phyloP scores from a whole-genome alignment of 2,888 invertebrate genomes.

The Cephonodes hylas region DNA sequence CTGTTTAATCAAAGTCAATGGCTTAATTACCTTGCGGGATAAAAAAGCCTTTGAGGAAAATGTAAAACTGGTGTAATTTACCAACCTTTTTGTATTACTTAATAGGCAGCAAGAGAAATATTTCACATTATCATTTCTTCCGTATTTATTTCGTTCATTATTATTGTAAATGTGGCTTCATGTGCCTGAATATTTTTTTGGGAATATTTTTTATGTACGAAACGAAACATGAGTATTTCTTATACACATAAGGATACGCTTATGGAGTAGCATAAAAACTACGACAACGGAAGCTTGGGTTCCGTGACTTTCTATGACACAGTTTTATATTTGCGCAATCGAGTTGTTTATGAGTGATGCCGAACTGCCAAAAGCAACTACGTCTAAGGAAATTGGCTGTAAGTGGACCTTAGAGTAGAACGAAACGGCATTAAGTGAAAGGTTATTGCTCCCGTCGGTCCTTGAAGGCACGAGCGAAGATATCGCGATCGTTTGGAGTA shows the following conservation, averaged over 20 bases:
- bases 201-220: too few relatives aligned
- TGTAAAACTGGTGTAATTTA: background rate
- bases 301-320: background rate
- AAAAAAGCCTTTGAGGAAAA: background rate
- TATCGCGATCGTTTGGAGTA: background rate
- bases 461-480: background rate
- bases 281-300: background rate
- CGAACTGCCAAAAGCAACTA: background rate
- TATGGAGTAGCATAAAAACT: background rate
- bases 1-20: constrained; percentile 2
- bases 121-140: background rate
- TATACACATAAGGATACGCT: too few relatives aligned
- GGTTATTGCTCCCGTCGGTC: background rate
- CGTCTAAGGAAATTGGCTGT: background rate
- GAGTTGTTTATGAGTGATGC: background rate
- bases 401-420: background rate
- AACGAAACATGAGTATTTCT: too few relatives aligned
- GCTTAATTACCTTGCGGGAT: constrained; percentile 6
- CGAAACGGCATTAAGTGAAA: background rate
- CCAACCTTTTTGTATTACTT: background rate
- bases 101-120: background rate
- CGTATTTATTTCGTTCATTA: too few relatives aligned
- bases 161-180: too few relatives aligned
- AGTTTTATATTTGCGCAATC: background rate
- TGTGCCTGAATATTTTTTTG: too few relatives aligned